Evolutionary conservation across 2,797 vertebrate genomes (phyloP).

Genomic region (Loris lydekkerianus): DNA sequence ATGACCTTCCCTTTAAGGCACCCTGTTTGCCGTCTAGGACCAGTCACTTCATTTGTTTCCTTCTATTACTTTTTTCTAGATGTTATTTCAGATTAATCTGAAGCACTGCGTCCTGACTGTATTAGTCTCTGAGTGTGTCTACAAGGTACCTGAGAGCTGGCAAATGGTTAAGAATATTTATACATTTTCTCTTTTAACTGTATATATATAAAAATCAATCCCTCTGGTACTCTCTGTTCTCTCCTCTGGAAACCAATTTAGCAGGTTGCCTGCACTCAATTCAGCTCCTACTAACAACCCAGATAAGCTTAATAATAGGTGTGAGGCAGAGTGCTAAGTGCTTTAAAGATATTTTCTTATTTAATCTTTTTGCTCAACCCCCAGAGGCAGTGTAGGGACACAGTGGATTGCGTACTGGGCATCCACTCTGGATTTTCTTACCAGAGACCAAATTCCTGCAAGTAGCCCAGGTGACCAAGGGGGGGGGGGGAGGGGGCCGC

Average conservation of each 20-base stretch:
- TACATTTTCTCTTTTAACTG: background rate
- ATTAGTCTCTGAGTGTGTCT: background rate
- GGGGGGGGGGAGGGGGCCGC: no score
- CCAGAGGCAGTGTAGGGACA: background rate
- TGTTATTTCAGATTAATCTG: background rate
- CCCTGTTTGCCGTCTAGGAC: background rate
- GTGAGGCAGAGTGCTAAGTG: background rate
- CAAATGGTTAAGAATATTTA: conserved; percentile 47
- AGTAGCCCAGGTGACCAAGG: background rate
- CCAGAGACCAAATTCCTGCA: background rate
- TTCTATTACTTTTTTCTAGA: background rate
- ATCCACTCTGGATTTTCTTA: background rate
- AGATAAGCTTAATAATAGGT: conserved; percentile 60
- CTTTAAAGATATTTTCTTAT: conserved; percentile 48
- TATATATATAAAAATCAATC: background rate
- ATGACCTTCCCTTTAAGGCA: rapidly evolving
- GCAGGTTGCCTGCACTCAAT: conserved; percentile 20
- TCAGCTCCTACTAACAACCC: conserved; percentile 51
- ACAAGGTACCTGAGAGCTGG: background rate
- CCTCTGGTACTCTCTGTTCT: background rate
- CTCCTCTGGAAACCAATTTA: conserved; percentile 65
- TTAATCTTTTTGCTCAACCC: conserved; percentile 61
- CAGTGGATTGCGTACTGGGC: background rate
- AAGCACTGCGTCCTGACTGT: background rate
- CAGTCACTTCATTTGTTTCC: background rate